A percentile compares a stretch with the other conserved stretches of the same genome.
These are phyloP conservation scores for Parnassius apollo DNA, from an alignment of 2,888 invertebrate genomes.

Conservation along the genomic window DNA sequence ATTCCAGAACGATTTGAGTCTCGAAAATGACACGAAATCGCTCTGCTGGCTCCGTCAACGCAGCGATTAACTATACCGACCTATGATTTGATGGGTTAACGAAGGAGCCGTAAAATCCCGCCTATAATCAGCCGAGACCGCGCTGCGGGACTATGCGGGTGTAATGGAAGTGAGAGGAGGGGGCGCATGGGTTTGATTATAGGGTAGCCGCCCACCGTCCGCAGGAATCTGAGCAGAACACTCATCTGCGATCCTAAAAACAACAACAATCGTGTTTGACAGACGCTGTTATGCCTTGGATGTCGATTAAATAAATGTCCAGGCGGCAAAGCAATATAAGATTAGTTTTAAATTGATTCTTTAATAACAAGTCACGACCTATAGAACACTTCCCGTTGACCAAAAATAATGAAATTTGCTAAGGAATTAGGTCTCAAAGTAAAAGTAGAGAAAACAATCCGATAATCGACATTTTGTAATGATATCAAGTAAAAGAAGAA, in stretches of 20 bases:
- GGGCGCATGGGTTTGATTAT: constrained; percentile 60
- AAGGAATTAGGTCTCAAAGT: too few species aligned
- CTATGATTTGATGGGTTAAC: constrained; percentile 77
- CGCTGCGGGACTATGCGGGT: constrained; percentile 30
- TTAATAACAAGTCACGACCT: neutral
- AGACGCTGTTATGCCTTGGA: constrained; percentile 9
- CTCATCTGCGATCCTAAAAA: constrained; percentile 48
- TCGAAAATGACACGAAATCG: constrained; percentile 70
- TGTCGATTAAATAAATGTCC: constrained; percentile 9
- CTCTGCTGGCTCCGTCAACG: constrained; percentile 50
- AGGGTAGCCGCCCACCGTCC: constrained; percentile 72
- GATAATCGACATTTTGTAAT: too few species aligned
- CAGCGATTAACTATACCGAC: constrained; percentile 56
- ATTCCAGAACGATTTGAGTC: constrained; percentile 40
- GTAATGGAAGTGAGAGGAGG: constrained; percentile 20
- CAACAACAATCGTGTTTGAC: constrained; percentile 41
- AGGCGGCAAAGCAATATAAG: neutral
- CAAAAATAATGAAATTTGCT: too few species aligned
- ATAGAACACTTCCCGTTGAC: too few species aligned
- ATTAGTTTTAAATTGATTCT: neutral
- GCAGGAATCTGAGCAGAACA: constrained; percentile 50
- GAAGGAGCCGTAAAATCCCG: constrained; percentile 71
- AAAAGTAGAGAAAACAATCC: too few species aligned
- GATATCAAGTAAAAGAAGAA: too few species aligned
- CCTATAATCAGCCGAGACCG: constrained; percentile 67